Conservation (phyloP, 2,797 vertebrate genomes). For the Neosilurus mollespiculum region DNA sequence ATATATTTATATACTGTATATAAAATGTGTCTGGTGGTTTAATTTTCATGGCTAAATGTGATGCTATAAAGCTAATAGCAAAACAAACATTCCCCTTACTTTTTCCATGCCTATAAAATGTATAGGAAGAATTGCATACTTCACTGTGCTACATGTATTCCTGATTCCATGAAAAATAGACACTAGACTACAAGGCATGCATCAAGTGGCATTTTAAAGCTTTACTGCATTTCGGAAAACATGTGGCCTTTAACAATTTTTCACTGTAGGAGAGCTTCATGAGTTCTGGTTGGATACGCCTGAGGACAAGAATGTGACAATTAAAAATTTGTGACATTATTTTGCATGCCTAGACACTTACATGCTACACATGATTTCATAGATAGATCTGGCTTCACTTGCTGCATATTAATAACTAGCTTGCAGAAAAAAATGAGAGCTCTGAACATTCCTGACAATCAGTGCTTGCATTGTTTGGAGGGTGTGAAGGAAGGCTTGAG, state of each 20-base stretch:
- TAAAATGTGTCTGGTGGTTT: conserved; percentile 21
- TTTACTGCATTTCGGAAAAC: neutral
- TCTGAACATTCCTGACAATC: neutral
- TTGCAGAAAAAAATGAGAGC: conserved; percentile 27
- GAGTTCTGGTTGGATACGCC: neutral
- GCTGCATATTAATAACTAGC: conserved; percentile 34
- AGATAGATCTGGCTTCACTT: conserved; percentile 41
- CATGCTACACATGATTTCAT: conserved; percentile 19
- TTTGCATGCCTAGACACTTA: neutral
- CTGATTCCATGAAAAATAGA: conserved; percentile 43
- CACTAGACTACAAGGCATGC: neutral
- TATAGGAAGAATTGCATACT: conserved; percentile 50
- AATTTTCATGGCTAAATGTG: conserved; percentile 58
- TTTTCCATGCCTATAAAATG: conserved; percentile 57
- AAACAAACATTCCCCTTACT: conserved; percentile 60
- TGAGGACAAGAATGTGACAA: neutral
- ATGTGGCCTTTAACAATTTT: neutral
- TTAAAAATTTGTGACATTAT: neutral
- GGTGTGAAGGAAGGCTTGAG: neutral
- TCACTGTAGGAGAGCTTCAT: conserved; percentile 6
- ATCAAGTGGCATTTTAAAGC: neutral
- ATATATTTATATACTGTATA: too few species aligned
- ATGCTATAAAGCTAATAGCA: conserved; percentile 60
- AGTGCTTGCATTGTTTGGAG: neutral
- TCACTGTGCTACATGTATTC: conserved; percentile 53